Conservation (phyloP, 2,888 invertebrate species). For the Tetanocera ferruginea region DNA sequence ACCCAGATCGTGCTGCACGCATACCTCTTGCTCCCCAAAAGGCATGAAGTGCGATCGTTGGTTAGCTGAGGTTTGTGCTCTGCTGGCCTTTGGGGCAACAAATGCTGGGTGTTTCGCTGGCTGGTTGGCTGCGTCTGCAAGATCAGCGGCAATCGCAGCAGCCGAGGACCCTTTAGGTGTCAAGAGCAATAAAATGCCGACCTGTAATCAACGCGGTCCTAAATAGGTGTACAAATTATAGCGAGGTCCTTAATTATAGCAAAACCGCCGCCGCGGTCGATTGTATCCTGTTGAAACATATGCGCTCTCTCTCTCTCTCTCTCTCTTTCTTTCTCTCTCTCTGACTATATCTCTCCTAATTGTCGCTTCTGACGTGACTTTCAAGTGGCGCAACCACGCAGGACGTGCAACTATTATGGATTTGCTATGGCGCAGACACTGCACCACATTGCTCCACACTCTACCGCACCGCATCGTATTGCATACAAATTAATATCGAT, state of each 20-base stretch:
- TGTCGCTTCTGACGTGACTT: conserved; percentile 36
- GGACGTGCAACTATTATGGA: conserved; percentile 64
- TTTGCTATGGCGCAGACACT: conserved; percentile 59
- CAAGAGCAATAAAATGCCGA: conserved; percentile 70
- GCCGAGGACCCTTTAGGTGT: conserved; percentile 69
- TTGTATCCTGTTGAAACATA: conserved; percentile 32
- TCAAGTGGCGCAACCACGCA: conserved; percentile 45
- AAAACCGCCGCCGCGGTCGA: conserved; percentile 61
- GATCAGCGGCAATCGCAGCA: conserved; percentile 45
- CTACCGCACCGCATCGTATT: no score
- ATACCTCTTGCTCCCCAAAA: conserved; percentile 41
- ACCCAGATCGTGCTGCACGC: conserved; percentile 40
- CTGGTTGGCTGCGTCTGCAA: conserved; percentile 30
- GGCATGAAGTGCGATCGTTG: conserved; percentile 45
- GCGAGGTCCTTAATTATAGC: conserved; percentile 70
- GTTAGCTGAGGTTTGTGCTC: conserved; percentile 11
- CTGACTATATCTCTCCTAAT: background rate
- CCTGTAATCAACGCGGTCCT: conserved; percentile 71
- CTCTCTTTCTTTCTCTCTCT: background rate
- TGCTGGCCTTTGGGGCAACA: conserved; percentile 46
- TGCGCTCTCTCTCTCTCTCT: background rate
- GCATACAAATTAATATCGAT: conserved; percentile 17
- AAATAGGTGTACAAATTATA: conserved; percentile 70
- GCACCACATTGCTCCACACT: background rate
- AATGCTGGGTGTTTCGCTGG: conserved; percentile 39